Conservation (phyloP, 1,140 invertebrate genomes). For the Wasmannia auropunctata region DNA sequence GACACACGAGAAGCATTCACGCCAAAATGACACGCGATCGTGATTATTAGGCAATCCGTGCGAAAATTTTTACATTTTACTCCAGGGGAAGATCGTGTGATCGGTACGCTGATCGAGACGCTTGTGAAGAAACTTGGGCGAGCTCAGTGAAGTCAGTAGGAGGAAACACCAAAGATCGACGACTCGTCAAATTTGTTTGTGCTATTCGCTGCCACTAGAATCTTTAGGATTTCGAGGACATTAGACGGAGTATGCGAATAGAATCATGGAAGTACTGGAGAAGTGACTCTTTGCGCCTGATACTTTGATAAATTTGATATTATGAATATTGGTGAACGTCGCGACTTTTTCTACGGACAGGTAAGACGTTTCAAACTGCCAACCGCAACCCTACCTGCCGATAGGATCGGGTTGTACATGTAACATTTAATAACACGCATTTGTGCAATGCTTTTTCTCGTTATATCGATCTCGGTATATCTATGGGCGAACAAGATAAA, state of each 20-base stretch:
- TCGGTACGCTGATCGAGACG: background rate
- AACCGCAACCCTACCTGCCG: background rate
- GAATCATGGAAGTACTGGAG: background rate
- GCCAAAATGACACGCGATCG: background rate
- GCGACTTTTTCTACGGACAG: conserved; percentile 44
- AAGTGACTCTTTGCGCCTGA: background rate
- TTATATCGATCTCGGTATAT: conserved; percentile 16
- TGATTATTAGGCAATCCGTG: background rate
- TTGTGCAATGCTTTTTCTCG: background rate
- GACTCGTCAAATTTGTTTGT: background rate
- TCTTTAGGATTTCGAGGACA: background rate
- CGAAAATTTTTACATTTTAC: background rate
- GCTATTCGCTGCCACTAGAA: conserved; percentile 45
- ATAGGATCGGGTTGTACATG: background rate
- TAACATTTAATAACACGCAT: background rate
- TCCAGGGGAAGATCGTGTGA: background rate
- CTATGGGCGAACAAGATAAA: background rate
- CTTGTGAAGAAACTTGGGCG: background rate
- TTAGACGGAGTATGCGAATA: background rate
- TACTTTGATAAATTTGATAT: conserved; percentile 58
- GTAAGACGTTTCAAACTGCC: conserved; percentile 25
- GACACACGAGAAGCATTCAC: too few species aligned
- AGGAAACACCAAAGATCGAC: conserved; percentile 14
- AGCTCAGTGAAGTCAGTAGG: background rate
- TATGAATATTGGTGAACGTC: background rate